Evolutionary conservation across 2,113 vertebrate species (phyloP), one percentile per base, ranked within the genome.

Genomic region (Pomatorhinus ruficollis): DNA sequence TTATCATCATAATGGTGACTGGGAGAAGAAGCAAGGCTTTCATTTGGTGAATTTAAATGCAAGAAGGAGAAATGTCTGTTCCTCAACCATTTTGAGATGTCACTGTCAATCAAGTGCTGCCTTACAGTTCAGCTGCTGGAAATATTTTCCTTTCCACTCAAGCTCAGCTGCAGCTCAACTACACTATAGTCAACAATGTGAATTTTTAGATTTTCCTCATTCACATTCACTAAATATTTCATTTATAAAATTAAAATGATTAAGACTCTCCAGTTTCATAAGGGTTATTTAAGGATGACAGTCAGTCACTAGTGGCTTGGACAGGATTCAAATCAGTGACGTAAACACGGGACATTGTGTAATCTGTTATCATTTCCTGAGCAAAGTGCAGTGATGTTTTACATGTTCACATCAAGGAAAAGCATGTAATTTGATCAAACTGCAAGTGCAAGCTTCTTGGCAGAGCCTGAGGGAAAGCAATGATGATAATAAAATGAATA

Each of bases 371-470:
- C 56, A 89, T n/a, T 92, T 85, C 40, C 42, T 54, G 56, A 89
- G 83, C 56, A 71, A 94, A 91, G 90, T 37, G n/a, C 49, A 71
- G 87, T 37, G 83, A 85, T 83, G 61, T 90, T 95, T 89, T 94
- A 91, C 79, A 93, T 59, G 81, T 70, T 92, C 78, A 77, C 60
- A 87, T 97, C 94, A 91, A 96, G 75, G 35, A 79, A 86, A 95
- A 95, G 45, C 52, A 91, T 85, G 74, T 82, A 94, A 83, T 96
- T 96, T 96, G 87, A 97, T 98, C 90, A 95, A 80, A 50, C 50
- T 93, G 39, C 53, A 56, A 96, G 50, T 60, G 65, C 30, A 90
- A 93, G 90, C 75, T 97, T 95, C 60, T 96, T 92, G 81, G 76
- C 53, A 96, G 82, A 93, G 69, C 82, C 65, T 84, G 87, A 64